Conservation (phyloP, 2,113 vertebrate genomes). For the Lophius piscatorius region DNA sequence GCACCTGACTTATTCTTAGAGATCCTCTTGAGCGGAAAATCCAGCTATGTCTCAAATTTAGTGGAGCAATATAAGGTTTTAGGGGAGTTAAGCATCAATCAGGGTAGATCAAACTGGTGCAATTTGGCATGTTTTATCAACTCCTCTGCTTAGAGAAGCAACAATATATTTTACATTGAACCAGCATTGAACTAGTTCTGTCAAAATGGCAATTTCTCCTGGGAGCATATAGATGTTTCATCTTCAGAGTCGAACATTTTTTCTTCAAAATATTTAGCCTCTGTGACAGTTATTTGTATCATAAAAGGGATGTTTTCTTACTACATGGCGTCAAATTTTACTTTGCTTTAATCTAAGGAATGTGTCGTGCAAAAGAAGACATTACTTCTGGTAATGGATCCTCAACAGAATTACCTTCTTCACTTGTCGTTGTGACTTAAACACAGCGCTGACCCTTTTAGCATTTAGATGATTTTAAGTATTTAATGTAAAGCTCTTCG, state of each 20-base stretch:
- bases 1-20: constrained; percentile 65
- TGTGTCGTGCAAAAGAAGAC: constrained; percentile 35
- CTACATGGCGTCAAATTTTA: constrained; percentile 52
- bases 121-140: constrained; percentile 68
- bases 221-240: constrained; percentile 47
- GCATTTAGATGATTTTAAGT: constrained; percentile 65
- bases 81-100: constrained; percentile 63
- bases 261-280: constrained; percentile 58
- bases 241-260: constrained; percentile 44
- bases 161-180: constrained; percentile 58
- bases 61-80: constrained; percentile 62
- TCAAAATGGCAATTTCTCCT: constrained; percentile 57
- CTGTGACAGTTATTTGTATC: constrained; percentile 60
- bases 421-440: constrained; percentile 36
- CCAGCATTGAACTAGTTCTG: constrained; percentile 71
- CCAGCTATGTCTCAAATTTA: constrained; percentile 62
- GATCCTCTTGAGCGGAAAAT: constrained; percentile 61
- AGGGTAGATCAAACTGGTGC: constrained; percentile 54
- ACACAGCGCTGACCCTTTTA: constrained; percentile 61
- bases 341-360: constrained; percentile 49
- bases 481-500: constrained; percentile 65
- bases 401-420: constrained; percentile 31
- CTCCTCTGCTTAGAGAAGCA: constrained; percentile 49
- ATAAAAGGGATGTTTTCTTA: constrained; percentile 49
- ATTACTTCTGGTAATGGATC: constrained; percentile 54